These are phyloP conservation scores for Nasonia oneida DNA, from an alignment of 2,888 invertebrate genomes.

Conservation along the genomic window DNA sequence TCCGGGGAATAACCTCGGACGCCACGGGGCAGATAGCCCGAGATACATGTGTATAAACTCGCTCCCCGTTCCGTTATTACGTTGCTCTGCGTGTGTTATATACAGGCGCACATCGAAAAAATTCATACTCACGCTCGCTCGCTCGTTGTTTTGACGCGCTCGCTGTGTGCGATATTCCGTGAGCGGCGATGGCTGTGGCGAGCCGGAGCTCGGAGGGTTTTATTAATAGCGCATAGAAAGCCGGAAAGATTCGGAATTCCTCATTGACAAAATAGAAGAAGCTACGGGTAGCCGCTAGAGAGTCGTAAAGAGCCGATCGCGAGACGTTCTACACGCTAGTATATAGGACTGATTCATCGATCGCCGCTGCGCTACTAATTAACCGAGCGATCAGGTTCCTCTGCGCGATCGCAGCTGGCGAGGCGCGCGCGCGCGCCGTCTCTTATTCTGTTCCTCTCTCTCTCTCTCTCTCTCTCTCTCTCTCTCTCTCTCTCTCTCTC, in stretches of 20 bases:
- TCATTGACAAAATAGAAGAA: neutral
- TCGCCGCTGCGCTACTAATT: slow-evolving; percentile 71
- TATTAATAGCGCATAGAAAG: neutral
- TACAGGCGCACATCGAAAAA: slow-evolving; percentile 8
- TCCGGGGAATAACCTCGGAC: slow-evolving; percentile 68
- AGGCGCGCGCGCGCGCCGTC: neutral
- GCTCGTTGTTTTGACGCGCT: no score
- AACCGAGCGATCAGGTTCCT: slow-evolving; percentile 73
- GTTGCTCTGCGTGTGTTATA: slow-evolving; percentile 22
- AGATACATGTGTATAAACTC: slow-evolving; percentile 10
- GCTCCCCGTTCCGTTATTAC: slow-evolving; percentile 34
- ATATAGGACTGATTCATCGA: slow-evolving; percentile 68
- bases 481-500: no score
- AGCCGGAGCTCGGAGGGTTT: neutral
- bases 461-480: no score
- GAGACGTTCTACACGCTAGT: neutral
- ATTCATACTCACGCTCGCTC: no score
- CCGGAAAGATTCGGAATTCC: slow-evolving; percentile 10
- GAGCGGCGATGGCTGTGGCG: no score
- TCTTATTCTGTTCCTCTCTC: neutral
- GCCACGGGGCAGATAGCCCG: slow-evolving; percentile 65
- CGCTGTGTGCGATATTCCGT: no score
- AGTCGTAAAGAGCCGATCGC: slow-evolving; percentile 47
- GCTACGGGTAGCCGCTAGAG: neutral
- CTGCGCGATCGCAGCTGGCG: slow-evolving; percentile 60